Conservation (phyloP, 2,797 vertebrate species). For the Trichosurus vulpecula region DNA sequence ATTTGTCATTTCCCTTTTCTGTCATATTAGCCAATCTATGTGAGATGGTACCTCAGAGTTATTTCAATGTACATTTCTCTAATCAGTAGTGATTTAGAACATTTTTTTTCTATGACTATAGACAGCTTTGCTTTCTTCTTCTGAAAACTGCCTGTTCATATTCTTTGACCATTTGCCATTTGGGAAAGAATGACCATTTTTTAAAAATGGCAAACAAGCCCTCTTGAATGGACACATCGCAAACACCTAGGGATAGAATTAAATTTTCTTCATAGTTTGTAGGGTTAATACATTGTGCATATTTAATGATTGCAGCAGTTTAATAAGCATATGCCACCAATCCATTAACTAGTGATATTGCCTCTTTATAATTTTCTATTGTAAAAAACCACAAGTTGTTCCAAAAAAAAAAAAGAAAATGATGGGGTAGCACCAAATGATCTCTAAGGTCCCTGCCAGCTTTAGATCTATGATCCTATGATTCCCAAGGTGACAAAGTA, state of each 20-base stretch:
- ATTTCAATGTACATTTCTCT: too few relatives aligned
- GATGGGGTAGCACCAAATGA: too few relatives aligned
- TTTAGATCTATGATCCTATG: neutral
- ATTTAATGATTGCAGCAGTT: conserved; percentile 21
- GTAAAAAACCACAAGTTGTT: conserved; percentile 53
- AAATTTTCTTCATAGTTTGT: conserved; percentile 27
- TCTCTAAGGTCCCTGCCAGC: neutral
- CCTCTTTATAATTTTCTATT: conserved; percentile 55
- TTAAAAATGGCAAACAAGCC: neutral
- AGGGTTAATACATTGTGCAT: conserved; percentile 4
- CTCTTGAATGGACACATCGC: neutral
- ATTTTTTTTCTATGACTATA: too few relatives aligned
- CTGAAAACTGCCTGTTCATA: too few relatives aligned
- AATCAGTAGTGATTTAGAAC: too few relatives aligned
- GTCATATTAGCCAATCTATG: too few relatives aligned
- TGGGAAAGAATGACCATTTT: too few relatives aligned
- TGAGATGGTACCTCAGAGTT: too few relatives aligned
- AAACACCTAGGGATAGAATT: neutral
- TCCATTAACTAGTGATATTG: conserved; percentile 49
- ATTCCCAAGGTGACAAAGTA: neutral
- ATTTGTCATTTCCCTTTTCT: too few relatives aligned
- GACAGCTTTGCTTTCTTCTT: neutral
- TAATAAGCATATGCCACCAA: conserved; percentile 17
- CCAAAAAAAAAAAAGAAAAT: too few relatives aligned
- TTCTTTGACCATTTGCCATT: too few relatives aligned